Conservation (phyloP, 37 sponge, comb jelly and placozoan species). For the Oscarella lobularis region DNA sequence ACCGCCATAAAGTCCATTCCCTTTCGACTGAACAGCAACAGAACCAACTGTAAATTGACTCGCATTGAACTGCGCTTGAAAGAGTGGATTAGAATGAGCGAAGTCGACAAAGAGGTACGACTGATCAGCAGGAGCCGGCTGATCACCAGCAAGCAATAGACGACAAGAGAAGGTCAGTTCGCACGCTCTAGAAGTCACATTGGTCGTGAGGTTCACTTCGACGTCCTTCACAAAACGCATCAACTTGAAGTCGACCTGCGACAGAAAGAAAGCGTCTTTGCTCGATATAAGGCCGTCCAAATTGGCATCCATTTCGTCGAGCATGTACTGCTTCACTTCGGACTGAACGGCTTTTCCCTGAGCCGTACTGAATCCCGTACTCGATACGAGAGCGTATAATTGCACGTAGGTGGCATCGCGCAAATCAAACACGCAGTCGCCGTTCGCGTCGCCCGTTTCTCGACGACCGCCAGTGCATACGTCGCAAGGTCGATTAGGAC, state of each 20-base stretch:
- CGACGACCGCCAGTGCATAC: slow-evolving; percentile 7
- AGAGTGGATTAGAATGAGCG: slow-evolving; percentile 17
- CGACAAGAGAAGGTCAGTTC: slow-evolving; percentile 13
- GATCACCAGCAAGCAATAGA: slow-evolving; percentile 4
- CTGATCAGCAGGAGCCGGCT: slow-evolving; percentile 6
- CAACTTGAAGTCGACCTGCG: slow-evolving; percentile 15
- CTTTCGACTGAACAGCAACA: slow-evolving; percentile 7
- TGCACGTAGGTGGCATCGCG: slow-evolving; percentile 37
- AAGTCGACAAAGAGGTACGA: slow-evolving; percentile 32
- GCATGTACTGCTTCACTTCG: background rate
- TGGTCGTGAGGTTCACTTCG: background rate
- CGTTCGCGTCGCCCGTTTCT: slow-evolving; percentile 50
- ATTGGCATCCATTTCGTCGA: background rate
- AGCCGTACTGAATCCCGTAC: slow-evolving; percentile 24
- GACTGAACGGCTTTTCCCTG: background rate
- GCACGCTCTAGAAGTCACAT: slow-evolving; percentile 14
- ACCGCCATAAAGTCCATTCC: slow-evolving; percentile 26
- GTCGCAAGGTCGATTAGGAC: slow-evolving; percentile 14
- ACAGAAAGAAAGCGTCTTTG: slow-evolving; percentile 1
- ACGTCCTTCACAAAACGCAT: slow-evolving; percentile 14
- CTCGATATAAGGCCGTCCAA: background rate
- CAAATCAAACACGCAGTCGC: slow-evolving; percentile 41
- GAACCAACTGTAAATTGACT: slow-evolving; percentile 17
- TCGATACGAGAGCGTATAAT: slow-evolving; percentile 19
- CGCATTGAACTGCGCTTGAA: slow-evolving; percentile 31